Evolutionary conservation across 2,797 vertebrate genomes (phyloP).

Genomic region (Falco berigora): DNA sequence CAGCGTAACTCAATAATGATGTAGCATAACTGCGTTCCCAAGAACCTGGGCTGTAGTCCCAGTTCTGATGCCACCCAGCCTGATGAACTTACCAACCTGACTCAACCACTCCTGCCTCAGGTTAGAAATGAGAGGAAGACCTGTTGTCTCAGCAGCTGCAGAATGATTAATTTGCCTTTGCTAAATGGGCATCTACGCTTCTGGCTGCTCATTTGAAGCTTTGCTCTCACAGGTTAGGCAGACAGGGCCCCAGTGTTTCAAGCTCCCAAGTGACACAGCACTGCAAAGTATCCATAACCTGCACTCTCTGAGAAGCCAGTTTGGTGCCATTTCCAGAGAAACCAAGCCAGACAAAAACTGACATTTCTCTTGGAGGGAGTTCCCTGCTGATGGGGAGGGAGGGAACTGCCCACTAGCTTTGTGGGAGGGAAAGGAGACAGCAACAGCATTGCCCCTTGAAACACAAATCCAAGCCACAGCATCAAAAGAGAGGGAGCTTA

Average conservation of each 20-base stretch:
- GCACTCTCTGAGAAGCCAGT: neutral
- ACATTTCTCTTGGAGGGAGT: neutral
- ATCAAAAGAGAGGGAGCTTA: neutral
- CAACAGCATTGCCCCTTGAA: neutral
- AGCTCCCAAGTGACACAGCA: neutral
- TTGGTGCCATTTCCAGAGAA: neutral
- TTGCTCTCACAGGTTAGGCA: neutral
- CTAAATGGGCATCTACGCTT: neutral
- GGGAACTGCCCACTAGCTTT: neutral
- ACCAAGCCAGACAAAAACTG: neutral
- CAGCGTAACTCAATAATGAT: neutral
- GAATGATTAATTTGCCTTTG: neutral
- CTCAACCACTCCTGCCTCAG: neutral
- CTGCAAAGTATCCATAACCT: neutral
- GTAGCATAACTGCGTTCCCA: neutral
- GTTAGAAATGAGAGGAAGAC: neutral
- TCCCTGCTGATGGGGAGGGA: neutral
- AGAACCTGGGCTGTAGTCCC: neutral
- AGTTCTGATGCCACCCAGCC: neutral
- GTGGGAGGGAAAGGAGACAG: neutral
- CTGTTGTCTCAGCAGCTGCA: neutral
- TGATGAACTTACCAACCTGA: neutral
- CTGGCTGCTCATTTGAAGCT: neutral
- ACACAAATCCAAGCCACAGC: neutral
- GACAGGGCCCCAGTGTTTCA: neutral